Base-by-base conservation (phyloP, 2,113 vertebrate species). In the Tachysurus vachellii region DNA sequence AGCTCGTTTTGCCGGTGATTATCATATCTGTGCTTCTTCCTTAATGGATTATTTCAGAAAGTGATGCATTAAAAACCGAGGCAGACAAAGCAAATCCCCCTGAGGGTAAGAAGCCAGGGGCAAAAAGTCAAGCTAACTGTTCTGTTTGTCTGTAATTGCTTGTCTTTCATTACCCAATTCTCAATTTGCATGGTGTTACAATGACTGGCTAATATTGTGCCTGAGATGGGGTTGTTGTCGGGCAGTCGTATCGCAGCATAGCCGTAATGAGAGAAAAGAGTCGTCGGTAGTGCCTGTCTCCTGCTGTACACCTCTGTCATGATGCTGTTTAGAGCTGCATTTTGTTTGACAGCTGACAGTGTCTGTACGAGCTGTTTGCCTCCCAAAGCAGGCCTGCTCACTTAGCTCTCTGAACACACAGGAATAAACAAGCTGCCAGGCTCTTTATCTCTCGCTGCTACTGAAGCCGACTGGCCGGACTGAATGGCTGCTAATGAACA, bases 141-240 rank as follows among this genome's bases (percentile, higher is more conserved):
- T 64, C 62, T 28, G 31, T 86, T 86, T 88, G 54, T 14, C 21
- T 84, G 73, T 85, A 86, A 90, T 87, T 84, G 84, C 89, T 79
- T 84, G 87, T 82, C 76, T 77, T 86, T 86, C 77, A 85, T 90
- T 84, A 88, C 44, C 70, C 31, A 26, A 86, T 44, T 68, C 89
- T 70, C 36, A 12, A 71, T 88, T 86, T 87, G 82, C 75, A 86
- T 88, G 73, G 77, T 11, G 84, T 88, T 86, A 85, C 80, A 82
- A 82, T 81, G 50, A 23, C 23, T 28, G 66, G 83, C 62, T 70
- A 86, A 82, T 76, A 84, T 86, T 80, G 42, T 61, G 47, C 4
- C 2, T 6, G 36, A 50, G 82, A 68, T 2, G 68, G 83, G 75
- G n/a, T 68, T 75, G 59, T 53, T 42, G 66, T 70, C 68, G 73